Percentiles rank a stretch among this genome's conserved stretches.
Conservation (phyloP, 2,113 vertebrate genomes). For the Chaetodon trifascialis region DNA sequence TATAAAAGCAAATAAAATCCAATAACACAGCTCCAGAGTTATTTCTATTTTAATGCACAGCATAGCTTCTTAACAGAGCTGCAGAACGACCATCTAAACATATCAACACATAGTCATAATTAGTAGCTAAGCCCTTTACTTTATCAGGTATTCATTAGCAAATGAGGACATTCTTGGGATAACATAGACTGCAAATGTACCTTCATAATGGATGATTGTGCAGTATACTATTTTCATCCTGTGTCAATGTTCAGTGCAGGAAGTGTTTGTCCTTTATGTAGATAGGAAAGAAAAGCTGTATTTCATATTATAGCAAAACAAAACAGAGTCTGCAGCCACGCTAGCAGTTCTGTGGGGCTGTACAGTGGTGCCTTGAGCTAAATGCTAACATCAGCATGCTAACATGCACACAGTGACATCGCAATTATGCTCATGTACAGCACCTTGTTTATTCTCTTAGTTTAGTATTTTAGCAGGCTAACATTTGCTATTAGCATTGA, state of each 20-base stretch:
- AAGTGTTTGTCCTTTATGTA: not conserved
- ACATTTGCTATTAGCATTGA: too few relatives aligned
- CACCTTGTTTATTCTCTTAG: too few relatives aligned
- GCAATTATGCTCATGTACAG: too few relatives aligned
- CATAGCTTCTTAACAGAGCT: slow-evolving; percentile 15
- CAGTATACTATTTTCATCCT: not conserved
- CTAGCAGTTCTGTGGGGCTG: not conserved
- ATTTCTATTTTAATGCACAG: not conserved
- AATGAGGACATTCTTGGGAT: not conserved
- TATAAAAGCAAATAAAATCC: slow-evolving; percentile 31
- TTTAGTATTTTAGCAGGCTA: too few relatives aligned
- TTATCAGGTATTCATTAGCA: not conserved
- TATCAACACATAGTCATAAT: not conserved
- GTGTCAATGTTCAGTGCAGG: not conserved
- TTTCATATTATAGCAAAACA: not conserved
- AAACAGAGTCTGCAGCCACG: not conserved
- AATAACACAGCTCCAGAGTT: slow-evolving; percentile 1
- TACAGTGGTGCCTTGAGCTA: not conserved
- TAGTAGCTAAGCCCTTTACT: not conserved
- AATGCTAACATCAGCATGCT: too few relatives aligned
- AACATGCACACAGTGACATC: too few relatives aligned
- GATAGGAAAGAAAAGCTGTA: not conserved
- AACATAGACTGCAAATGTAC: not conserved
- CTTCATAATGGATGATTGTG: not conserved
- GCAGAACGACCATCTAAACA: not conserved